These are phyloP conservation scores for Notolabrus celidotus DNA, from an alignment of 2,797 vertebrate species.

Conservation along the genomic window DNA sequence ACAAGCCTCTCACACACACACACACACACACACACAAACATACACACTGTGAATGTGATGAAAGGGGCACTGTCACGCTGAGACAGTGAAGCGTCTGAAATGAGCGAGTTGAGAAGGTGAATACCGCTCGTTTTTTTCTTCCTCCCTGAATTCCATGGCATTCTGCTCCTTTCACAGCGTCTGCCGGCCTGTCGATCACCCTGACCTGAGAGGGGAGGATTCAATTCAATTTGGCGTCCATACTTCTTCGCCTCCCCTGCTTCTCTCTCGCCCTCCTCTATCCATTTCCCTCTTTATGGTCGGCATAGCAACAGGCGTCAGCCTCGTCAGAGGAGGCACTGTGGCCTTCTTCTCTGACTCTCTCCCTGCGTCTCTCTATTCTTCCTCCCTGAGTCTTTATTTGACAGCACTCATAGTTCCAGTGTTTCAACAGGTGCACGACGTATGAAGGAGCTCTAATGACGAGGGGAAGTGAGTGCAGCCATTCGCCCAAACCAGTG, in stretches of 20 bases:
- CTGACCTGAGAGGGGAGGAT: conserved; percentile 69
- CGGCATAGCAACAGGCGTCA: conserved; percentile 89
- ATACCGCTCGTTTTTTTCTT: conserved; percentile 52
- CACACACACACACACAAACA: conserved; percentile 50
- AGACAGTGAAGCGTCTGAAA: conserved; percentile 66
- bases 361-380: conserved; percentile 37
- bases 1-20: conserved; percentile 52
- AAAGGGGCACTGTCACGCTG: conserved; percentile 73
- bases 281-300: conserved; percentile 78
- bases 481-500: neutral
- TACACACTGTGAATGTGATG: conserved; percentile 67
- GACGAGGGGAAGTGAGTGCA: neutral
- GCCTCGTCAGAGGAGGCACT: conserved; percentile 81
- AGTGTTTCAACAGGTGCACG: conserved; percentile 51
- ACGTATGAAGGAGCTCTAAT: conserved; percentile 19
- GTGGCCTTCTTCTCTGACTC: conserved; percentile 66
- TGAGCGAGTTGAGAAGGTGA: conserved; percentile 68
- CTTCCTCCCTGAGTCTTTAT: conserved; percentile 49
- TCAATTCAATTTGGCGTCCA: conserved; percentile 65
- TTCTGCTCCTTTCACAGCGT: conserved; percentile 66
- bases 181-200: conserved; percentile 64
- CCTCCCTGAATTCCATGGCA: conserved; percentile 66
- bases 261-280: conserved; percentile 53
- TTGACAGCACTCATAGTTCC: conserved; percentile 40
- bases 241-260: conserved; percentile 62